These are phyloP conservation scores for Paracyclopina nana DNA, from an alignment of 1,140 invertebrate species.

Conservation along the genomic window DNA sequence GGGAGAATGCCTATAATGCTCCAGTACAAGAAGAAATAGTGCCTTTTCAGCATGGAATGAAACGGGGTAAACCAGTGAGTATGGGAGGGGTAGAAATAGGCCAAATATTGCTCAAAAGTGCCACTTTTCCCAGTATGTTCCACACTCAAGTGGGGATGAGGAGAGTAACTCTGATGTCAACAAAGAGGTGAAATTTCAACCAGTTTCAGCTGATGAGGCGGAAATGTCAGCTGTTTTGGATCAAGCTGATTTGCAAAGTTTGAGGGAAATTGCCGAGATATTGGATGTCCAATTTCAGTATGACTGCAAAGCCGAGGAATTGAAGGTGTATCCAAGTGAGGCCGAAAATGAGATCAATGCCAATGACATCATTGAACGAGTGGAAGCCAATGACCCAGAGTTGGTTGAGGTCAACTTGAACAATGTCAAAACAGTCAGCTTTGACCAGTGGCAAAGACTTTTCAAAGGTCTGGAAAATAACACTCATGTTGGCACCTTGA, in stretches of 20 bases:
- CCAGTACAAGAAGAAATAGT: conserved; percentile 91
- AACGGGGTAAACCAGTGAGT: conserved; percentile 68
- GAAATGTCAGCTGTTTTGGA: background rate
- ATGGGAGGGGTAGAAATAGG: background rate
- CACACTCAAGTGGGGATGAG: too few species aligned
- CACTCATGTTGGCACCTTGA: background rate
- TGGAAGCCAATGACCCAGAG: background rate
- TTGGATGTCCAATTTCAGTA: background rate
- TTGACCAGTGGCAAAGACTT: background rate
- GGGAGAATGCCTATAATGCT: conserved; percentile 89
- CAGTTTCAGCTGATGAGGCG: background rate
- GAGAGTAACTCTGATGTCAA: background rate
- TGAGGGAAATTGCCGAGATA: background rate
- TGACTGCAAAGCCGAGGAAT: background rate
- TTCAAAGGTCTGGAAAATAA: background rate
- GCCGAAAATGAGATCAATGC: background rate
- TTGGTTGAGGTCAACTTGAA: conserved; percentile 6
- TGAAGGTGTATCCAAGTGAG: background rate
- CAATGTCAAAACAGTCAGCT: background rate
- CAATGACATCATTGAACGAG: background rate
- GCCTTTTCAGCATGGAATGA: conserved; percentile 66
- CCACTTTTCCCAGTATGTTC: background rate
- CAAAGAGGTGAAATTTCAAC: background rate
- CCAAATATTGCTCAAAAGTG: background rate
- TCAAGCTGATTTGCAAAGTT: background rate